Percentiles rank a stretch among this genome's conserved stretches.
Evolutionary conservation across 2,797 vertebrate species (phyloP).

Genomic region (Halcyon smyrnensis): DNA sequence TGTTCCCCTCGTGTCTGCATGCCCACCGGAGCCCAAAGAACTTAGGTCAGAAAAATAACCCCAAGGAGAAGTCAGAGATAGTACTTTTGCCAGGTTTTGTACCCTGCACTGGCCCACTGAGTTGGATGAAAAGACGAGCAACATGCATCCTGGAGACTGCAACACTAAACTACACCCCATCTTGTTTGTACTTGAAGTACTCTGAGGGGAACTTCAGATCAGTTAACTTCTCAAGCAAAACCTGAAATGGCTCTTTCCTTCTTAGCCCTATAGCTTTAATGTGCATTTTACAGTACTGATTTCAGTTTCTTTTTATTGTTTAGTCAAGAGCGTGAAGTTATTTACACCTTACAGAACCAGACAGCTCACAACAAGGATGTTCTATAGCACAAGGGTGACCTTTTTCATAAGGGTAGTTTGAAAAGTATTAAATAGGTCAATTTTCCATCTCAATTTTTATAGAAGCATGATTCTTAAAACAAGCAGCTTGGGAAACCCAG

Average conservation of each 20-base stretch:
- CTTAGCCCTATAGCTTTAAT: not conserved
- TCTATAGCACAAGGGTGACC: not conserved
- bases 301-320: conserved; percentile 3
- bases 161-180: not conserved
- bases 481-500: not conserved
- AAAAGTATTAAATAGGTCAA: not conserved
- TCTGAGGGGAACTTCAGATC: not conserved
- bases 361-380: not conserved
- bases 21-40: fast-evolving
- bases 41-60: not conserved
- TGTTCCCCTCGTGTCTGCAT: fast-evolving
- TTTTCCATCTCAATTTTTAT: not conserved
- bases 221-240: not conserved
- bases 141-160: not conserved
- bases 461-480: not conserved
- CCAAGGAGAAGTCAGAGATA: not conserved
- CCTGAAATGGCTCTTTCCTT: not conserved
- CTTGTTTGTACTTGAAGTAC: not conserved
- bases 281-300: not conserved
- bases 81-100: not conserved
- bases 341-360: not conserved
- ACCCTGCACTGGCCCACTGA: not conserved
- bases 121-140: not conserved
- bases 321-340: not conserved
- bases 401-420: not conserved